phyloP scores from a whole-genome alignment of 2,888 invertebrate species.

The Hymenopus coronatus region DNA sequence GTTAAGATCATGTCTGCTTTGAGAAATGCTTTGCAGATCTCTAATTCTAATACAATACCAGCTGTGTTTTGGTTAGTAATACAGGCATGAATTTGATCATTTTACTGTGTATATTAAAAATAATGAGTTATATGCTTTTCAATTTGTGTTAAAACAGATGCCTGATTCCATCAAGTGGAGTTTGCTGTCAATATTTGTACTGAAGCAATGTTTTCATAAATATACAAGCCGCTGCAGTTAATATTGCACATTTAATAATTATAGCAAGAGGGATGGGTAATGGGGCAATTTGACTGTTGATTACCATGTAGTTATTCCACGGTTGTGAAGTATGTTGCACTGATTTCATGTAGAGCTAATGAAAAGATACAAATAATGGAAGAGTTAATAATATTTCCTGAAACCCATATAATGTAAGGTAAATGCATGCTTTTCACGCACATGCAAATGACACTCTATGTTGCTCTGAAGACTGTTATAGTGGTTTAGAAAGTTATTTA shows the following conservation, averaged over 20 bases:
- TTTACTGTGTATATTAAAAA: too few relatives aligned
- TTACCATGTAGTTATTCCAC: not conserved
- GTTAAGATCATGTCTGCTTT: too few relatives aligned
- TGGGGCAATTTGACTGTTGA: not conserved
- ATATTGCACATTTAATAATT: not conserved
- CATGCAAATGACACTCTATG: not conserved
- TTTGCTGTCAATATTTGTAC: not conserved
- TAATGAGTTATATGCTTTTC: too few relatives aligned
- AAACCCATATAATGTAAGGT: not conserved
- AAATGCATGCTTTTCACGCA: not conserved
- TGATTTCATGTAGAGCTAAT: not conserved
- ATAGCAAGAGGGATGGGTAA: not conserved
- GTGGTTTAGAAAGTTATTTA: not conserved
- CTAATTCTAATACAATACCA: too few relatives aligned
- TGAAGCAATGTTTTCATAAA: not conserved
- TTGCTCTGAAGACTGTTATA: not conserved
- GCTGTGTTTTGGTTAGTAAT: too few relatives aligned
- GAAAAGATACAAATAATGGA: not conserved
- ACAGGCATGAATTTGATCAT: too few relatives aligned
- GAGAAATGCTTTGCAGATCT: too few relatives aligned
- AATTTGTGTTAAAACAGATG: too few relatives aligned
- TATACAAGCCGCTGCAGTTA: not conserved
- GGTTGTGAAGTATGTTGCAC: not conserved
- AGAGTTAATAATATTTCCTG: not conserved
- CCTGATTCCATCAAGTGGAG: too few relatives aligned